Base-by-base conservation (phyloP, 2,797 vertebrate genomes). In the Pangasius macronema region DNA sequence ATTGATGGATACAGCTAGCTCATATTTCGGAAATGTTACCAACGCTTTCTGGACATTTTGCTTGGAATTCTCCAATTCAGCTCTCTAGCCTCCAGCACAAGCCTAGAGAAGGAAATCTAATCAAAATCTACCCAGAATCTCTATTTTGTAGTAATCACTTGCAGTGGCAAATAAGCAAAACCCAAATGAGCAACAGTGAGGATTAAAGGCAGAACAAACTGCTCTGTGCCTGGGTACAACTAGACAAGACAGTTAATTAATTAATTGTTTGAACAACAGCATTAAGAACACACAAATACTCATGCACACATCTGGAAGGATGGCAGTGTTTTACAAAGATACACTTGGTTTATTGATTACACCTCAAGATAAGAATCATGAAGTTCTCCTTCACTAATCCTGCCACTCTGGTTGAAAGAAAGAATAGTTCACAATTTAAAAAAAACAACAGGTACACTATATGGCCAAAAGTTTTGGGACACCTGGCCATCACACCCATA, bases 1-100 rank as follows among this genome's bases (percentile, higher is more conserved):
- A 82, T 85, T 79, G 85, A 87, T 87, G 55, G 72, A 61, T 10
- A 72, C 53, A 59, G 73, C 67, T n/a, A 33, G n/a, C 30, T 80
- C 22, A 13, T 73, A 51, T 75, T 84, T 59, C 27, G 2, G 33
- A 84, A 72, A 27, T 55, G 2, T 53, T 57, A 84, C 22, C 68
- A 73, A 57, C 42, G 22, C 33, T 73, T 59, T 39, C 51, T 84
- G 46, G 49, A 84, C 82, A 83, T 83, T 83, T 33, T n/a, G 42
- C n/a, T 33, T 68, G 14, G 46, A 68, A 51, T 59, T 57, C 51
- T 59, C 51, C 33, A 27, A 42, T 84, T 72, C 59, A 39, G 27
- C 59, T 24, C 2, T 63, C 57, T 42, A 75, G 20, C 46, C 36
- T 86, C 77, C 53, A 53, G 1, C n/a, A 7, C 13, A 9, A 42